Conservation (phyloP, 2,113 vertebrate species). For the Athene noctua region DNA sequence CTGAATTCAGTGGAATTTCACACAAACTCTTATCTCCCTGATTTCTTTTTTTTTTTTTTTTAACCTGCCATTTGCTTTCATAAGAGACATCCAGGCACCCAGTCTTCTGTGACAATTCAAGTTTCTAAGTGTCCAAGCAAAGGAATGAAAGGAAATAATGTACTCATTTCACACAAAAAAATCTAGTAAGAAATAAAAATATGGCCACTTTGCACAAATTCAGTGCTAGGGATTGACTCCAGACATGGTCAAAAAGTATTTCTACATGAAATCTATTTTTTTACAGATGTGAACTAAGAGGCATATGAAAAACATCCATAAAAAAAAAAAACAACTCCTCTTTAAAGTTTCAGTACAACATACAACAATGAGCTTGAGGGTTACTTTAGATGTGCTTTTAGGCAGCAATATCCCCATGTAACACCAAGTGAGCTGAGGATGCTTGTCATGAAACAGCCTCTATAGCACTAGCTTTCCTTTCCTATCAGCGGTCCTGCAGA, state of each 20-base stretch:
- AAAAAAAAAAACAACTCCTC: not conserved
- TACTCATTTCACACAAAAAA: not conserved
- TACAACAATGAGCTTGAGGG: not conserved
- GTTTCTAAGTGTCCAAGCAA: not conserved
- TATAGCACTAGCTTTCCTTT: not conserved
- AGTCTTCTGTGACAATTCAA: not conserved
- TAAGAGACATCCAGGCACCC: not conserved
- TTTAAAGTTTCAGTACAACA: constrained; percentile 32
- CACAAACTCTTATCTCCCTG: not conserved
- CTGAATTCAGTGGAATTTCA: not conserved
- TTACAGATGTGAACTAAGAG: not conserved
- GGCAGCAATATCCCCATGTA: constrained; percentile 26
- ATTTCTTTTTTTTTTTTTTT: not conserved
- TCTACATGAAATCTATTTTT: not conserved
- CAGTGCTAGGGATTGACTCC: not conserved
- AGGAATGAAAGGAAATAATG: not conserved
- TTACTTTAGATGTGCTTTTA: not conserved
- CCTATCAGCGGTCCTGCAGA: not conserved
- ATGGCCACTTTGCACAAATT: not conserved
- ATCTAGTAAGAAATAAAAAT: not conserved
- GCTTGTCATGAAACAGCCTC: not conserved
- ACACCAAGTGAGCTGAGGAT: constrained; percentile 16
- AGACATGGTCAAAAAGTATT: not conserved
- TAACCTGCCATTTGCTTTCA: not conserved
- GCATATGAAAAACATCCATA: not conserved